Evolutionary conservation across 2,888 invertebrate species (phyloP), one percentile per base, ranked within the genome.

Genomic region (Chrysolina americana): DNA sequence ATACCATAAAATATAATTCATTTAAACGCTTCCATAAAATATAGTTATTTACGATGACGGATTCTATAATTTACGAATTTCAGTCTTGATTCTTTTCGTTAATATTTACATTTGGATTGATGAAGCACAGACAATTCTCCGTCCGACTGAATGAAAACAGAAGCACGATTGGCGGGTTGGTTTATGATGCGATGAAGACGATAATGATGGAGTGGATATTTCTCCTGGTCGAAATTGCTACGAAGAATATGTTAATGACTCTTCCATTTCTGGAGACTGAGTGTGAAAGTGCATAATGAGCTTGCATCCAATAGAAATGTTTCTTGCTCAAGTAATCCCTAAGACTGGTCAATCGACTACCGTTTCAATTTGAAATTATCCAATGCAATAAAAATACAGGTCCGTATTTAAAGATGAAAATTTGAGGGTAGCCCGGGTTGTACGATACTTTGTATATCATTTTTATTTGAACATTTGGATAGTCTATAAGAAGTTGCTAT

Each of bases 1-100:
- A 83, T 82, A 82, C 82, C 83, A 83, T 84, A 83, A 83, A 84
- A 81, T 84, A 83, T 84, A 82, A 83, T 83, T 83, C 82, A 83
- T 82, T 83, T 83, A 82, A 83, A 83, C 82, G 83, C 79, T 81
- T 80, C 81, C 79, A 83, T 83, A 82, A 84, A 84, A 82, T 82
- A 79, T 78, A 78, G 81, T 83, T 82, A 83, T 84, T 84, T 84
- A 84, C 78, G 82, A 81, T 81, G 83, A 82, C 79, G 81, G 81
- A 83, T 83, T 81, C 79, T 70, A 81, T 77, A 79, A 77, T 79
- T 79, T 77, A 79, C 77, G 75, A 68, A 75, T 76, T 74, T 76
- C 76, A 71, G 74, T 75, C 78, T 77, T 71, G 70, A 77, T 78
- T 69, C 66, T 77, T 76, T 76, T 70, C 77, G 72, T 79, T 77